phyloP scores from a whole-genome alignment of 1,140 invertebrate species.

The Lepidostoma basale region DNA sequence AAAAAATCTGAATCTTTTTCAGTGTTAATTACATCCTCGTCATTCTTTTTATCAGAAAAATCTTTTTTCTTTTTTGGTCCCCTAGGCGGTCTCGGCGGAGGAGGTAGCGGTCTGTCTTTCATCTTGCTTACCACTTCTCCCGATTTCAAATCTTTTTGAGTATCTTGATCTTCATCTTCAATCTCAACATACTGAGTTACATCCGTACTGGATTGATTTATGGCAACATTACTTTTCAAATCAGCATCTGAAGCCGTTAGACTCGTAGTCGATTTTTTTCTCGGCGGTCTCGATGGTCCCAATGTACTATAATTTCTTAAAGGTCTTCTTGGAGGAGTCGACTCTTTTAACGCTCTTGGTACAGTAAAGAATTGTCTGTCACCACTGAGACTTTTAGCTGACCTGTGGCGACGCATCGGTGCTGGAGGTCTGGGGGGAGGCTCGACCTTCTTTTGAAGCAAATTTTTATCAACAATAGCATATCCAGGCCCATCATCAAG shows the following conservation, averaged over 20 bases:
- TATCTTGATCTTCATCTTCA: slow-evolving; percentile 60
- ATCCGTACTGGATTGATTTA: slow-evolving; percentile 57
- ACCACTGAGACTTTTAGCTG: slow-evolving; percentile 49
- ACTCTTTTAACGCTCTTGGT: slow-evolving; percentile 56
- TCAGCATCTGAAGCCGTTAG: slow-evolving; percentile 56
- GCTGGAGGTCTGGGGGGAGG: slow-evolving; percentile 63
- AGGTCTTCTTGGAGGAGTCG: slow-evolving; percentile 57
- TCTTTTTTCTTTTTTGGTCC: slow-evolving; percentile 58
- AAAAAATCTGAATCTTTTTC: slow-evolving; percentile 15
- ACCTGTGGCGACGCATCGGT: slow-evolving; percentile 60
- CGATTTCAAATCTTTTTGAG: slow-evolving; percentile 67
- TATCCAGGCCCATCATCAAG: slow-evolving; percentile 68
- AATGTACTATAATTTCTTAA: slow-evolving; percentile 73
- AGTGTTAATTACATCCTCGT: slow-evolving; percentile 45
- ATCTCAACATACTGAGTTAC: slow-evolving; percentile 67
- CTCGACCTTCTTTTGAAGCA: slow-evolving; percentile 57
- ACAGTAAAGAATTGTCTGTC: slow-evolving; percentile 61
- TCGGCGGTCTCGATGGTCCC: slow-evolving; percentile 63
- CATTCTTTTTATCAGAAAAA: slow-evolving; percentile 49
- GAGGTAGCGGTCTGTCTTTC: slow-evolving; percentile 79
- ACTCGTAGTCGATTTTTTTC: slow-evolving; percentile 61
- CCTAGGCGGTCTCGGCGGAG: slow-evolving; percentile 78
- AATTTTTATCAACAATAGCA: slow-evolving; percentile 68
- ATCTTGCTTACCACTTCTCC: slow-evolving; percentile 78
- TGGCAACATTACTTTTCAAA: slow-evolving; percentile 53